A percentile compares a stretch with the other conserved stretches of the same genome.
Conservation (phyloP, 2,797 vertebrate species). For the Hippopotamyrus pictus region DNA sequence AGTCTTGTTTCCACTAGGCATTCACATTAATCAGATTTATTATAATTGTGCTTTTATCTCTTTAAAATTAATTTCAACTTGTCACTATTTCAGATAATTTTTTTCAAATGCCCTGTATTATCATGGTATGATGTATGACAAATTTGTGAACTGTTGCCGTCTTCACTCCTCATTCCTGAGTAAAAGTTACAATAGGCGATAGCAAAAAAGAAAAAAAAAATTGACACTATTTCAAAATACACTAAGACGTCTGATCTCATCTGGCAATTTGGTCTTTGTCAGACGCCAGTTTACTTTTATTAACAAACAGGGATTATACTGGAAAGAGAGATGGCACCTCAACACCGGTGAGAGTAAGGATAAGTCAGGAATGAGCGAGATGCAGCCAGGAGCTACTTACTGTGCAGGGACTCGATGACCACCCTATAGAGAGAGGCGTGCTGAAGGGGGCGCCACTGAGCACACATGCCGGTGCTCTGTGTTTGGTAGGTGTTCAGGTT, state of each 20-base stretch:
- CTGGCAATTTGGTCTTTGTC: background rate
- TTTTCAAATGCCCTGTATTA: background rate
- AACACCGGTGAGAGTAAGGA: background rate
- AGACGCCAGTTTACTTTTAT: background rate
- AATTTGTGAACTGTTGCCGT: background rate
- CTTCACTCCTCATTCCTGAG: background rate
- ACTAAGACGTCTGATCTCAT: background rate
- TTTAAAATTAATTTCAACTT: background rate
- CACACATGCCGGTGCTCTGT: slow-evolving; percentile 72
- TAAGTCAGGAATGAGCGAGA: background rate
- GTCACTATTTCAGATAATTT: background rate
- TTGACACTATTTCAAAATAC: background rate
- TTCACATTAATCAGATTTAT: background rate
- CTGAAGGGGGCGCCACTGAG: slow-evolving; percentile 79
- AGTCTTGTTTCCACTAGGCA: background rate
- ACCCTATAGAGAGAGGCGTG: slow-evolving; percentile 77
- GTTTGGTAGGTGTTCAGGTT: slow-evolving; percentile 71
- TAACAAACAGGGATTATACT: background rate
- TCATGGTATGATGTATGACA: background rate
- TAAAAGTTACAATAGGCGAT: background rate
- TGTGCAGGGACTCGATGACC: slow-evolving; percentile 66
- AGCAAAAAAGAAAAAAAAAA: background rate
- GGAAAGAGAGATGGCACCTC: background rate
- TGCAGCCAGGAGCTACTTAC: slow-evolving; percentile 59
- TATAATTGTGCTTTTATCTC: background rate